phyloP scores from a whole-genome alignment of 2,888 invertebrate genomes.

The Lithophane leautieri region DNA sequence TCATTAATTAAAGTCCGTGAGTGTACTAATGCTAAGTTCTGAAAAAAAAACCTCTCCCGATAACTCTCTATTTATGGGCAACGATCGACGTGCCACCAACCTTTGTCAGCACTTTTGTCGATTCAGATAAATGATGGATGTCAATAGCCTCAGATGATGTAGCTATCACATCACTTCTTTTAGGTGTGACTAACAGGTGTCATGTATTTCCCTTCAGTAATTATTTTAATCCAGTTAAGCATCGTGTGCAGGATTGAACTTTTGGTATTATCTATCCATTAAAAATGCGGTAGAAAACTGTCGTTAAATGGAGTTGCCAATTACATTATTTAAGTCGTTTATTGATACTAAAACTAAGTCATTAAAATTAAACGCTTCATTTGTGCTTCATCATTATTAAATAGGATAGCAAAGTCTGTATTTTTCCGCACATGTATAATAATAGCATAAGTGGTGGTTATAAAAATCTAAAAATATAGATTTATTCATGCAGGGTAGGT shows the following conservation, averaged over 20 bases:
- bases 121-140: neutral
- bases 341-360: constrained; percentile 17
- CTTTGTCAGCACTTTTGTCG: neutral
- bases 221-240: neutral
- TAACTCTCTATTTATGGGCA: neutral
- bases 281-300: neutral
- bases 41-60: neutral
- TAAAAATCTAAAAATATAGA: neutral
- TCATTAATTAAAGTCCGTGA: too few species aligned
- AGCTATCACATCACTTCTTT: neutral
- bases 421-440: neutral
- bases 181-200: neutral
- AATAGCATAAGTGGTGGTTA: neutral
- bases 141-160: neutral
- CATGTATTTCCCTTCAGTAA: neutral
- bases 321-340: constrained; percentile 7
- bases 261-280: neutral
- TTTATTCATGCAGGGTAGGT: too few species aligned
- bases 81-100: neutral
- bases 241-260: neutral
- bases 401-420: neutral
- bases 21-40: neutral
- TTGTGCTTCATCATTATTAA: neutral
- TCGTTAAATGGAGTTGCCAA: constrained; percentile 5
- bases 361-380: neutral